These are phyloP conservation scores for Pollimyrus isidori DNA, from an alignment of 2,113 vertebrate genomes.

Conservation along the genomic window DNA sequence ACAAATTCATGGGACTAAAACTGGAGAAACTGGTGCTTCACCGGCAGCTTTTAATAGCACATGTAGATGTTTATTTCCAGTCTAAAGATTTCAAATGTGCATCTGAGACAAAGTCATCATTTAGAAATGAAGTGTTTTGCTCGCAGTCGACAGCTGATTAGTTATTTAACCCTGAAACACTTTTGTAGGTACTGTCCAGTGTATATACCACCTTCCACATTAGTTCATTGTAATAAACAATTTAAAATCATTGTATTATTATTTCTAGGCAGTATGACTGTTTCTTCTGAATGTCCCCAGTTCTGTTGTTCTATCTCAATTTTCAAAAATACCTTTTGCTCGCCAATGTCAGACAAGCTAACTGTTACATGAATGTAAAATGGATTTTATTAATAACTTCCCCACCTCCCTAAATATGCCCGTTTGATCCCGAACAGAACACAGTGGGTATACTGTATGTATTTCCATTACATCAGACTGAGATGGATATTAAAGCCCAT, in stretches of 20 bases:
- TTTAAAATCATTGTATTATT: background rate
- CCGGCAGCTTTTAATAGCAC: background rate
- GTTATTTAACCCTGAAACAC: background rate
- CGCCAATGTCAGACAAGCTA: background rate
- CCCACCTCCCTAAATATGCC: background rate
- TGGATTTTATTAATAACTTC: background rate
- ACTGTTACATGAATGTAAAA: background rate
- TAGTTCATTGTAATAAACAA: background rate
- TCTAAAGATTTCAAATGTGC: background rate
- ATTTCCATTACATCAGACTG: background rate
- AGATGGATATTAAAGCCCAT: background rate
- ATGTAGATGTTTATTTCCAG: background rate
- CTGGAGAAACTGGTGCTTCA: background rate
- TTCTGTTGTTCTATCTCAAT: background rate
- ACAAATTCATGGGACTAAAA: background rate
- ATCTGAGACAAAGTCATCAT: background rate
- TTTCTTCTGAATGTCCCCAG: background rate
- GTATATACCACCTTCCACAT: background rate
- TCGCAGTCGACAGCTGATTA: background rate
- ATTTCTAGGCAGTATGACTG: background rate
- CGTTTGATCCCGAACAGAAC: background rate
- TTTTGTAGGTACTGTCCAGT: background rate
- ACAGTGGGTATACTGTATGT: background rate
- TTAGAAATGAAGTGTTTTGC: background rate
- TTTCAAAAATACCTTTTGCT: background rate